Conservation (phyloP, 2,113 vertebrate genomes). For the Chrysochloris asiatica region DNA sequence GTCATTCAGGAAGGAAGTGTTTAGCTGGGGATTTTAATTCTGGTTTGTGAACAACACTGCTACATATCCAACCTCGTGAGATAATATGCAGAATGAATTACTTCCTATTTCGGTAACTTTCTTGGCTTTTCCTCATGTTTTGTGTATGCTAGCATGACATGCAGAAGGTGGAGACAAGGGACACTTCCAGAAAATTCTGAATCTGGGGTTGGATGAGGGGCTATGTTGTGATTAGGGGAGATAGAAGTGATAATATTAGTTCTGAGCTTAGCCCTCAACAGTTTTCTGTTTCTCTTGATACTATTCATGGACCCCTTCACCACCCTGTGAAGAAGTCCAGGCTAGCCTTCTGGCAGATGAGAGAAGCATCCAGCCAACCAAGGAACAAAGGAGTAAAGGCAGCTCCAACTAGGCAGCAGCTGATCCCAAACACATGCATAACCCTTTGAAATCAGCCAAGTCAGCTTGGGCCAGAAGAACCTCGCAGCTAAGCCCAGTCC, state of each 20-base stretch:
- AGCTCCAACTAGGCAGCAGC: neutral
- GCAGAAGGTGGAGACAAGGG: neutral
- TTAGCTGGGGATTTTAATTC: neutral
- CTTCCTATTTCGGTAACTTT: neutral
- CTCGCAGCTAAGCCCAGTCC: neutral
- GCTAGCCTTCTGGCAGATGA: neutral
- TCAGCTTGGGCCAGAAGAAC: neutral
- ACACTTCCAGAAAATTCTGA: neutral
- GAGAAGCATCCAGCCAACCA: neutral
- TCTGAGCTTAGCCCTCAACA: neutral
- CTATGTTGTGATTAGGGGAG: neutral
- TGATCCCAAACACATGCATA: neutral
- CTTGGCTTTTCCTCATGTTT: neutral
- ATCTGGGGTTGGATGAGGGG: neutral
- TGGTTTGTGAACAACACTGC: neutral
- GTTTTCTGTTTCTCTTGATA: neutral
- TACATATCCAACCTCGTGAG: neutral
- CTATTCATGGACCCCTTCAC: neutral
- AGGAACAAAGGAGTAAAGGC: neutral
- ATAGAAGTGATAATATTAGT: neutral
- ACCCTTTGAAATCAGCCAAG: neutral
- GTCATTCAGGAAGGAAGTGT: neutral
- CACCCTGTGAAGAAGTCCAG: neutral
- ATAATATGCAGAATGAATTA: neutral
- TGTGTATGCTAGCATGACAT: neutral